Conservation (phyloP, 2,888 invertebrate species). For the Hydroisotoma schaefferi region DNA sequence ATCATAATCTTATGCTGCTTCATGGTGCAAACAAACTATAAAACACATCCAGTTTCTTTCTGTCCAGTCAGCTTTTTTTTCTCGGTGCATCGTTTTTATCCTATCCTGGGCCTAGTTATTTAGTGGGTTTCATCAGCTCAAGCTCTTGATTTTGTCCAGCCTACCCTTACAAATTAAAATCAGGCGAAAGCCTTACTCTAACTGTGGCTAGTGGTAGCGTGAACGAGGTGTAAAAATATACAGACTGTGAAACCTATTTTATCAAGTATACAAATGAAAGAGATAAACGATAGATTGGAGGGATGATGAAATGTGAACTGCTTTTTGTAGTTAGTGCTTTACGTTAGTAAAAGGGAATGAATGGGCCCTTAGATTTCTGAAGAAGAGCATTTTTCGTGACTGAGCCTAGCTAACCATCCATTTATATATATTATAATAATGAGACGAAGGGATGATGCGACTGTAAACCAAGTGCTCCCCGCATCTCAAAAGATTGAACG, state of each 20-base stretch:
- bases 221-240: no score
- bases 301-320: no score
- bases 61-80: background rate
- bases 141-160: background rate
- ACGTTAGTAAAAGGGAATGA: background rate
- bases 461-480: no score
- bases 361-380: background rate
- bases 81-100: background rate
- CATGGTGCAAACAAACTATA: background rate
- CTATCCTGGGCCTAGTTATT: no score
- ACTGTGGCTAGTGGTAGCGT: no score
- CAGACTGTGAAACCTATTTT: no score
- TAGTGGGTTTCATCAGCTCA: background rate
- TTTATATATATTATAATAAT: no score
- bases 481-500: background rate
- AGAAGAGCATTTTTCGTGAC: background rate
- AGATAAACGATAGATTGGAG: background rate
- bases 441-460: no score
- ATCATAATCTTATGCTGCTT: background rate
- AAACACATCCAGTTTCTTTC: background rate
- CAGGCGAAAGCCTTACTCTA: no score
- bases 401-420: no score
- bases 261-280: no score
- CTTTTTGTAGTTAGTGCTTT: background rate
- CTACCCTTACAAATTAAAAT: no score